Evolutionary conservation across 1,140 invertebrate genomes (phyloP), one percentile per base, ranked within the genome.

Genomic region (Trichonephila clavipes): DNA sequence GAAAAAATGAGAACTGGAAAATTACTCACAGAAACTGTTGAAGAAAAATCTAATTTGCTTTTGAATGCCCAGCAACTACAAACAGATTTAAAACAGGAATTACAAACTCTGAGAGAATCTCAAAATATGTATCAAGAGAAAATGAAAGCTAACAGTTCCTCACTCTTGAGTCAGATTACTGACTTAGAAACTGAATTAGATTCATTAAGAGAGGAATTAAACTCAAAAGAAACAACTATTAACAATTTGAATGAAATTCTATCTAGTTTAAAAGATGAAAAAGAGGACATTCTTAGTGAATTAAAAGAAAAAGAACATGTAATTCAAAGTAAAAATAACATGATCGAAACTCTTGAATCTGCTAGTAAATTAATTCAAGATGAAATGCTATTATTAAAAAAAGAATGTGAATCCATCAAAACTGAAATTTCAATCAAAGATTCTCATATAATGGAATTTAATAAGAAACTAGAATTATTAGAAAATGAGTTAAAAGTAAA

Each of bases 131-230:
- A 87, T 85, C 21, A 64, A 69, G 92, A 89, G 82, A 83, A 89
- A 34, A 40, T 58, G 10, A 64, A 88, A 16, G 34, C 72, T 21
- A 86, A 92, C 12, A 87, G 21, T 10, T 51, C 64, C 10, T 72
- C 62, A 21, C 58, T 94, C 8, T 58, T 89, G 28, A 77, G 82
- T 18, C 92, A 94, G 51, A 89, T 94, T 44, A 51, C 69, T 21
- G 72, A 94, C 10, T 66, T 89, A 58, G 92, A 94, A 89, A 94
- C 34, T 16, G 86, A 89, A 59, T 10, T 89, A 10, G 21, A 21
- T 44, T 7, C 40, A 58, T 16, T 89, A 8, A 66, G 64, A 66
- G 87, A 77, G 10, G 92, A 94, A n/a, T 66, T 94, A 18, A 19
- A 1, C n/a, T 72, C 44, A 2, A 92, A 92, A 88, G 58, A 1